Conservation (phyloP, 1,140 invertebrate genomes). For the Plutomurus gul region DNA sequence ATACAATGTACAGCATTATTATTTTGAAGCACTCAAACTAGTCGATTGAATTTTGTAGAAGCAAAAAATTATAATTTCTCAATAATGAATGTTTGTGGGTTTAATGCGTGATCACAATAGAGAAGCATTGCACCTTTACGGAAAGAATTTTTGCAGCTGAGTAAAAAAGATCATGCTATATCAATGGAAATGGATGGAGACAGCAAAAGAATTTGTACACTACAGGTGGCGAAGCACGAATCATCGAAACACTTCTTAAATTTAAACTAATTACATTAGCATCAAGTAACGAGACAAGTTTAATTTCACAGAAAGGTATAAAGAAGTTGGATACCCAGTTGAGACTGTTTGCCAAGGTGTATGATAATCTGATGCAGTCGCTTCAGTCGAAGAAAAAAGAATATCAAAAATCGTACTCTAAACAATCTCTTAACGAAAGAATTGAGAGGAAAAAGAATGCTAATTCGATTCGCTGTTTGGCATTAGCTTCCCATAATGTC, state of each 20-base stretch:
- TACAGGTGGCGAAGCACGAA: background rate
- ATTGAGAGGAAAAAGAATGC: background rate
- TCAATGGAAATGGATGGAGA: background rate
- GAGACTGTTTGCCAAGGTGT: conserved; percentile 28
- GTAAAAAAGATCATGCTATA: background rate
- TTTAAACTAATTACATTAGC: no score
- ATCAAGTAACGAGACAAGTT: no score
- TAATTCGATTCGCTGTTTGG: background rate
- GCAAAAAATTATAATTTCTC: no score
- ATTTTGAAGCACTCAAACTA: no score
- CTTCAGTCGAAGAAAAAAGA: conserved; percentile 27
- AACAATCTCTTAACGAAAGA: background rate
- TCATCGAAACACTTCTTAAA: no score
- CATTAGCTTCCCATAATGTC: conserved; percentile 6
- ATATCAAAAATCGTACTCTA: background rate
- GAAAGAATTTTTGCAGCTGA: background rate
- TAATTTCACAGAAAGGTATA: background rate
- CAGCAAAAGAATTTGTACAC: background rate
- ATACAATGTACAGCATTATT: background rate
- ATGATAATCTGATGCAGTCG: conserved; percentile 3
- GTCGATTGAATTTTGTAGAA: no score
- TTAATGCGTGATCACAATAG: background rate
- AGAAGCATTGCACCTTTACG: background rate
- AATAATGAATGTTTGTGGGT: background rate
- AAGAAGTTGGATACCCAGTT: background rate